Evolutionary conservation across 2,888 invertebrate species (phyloP), one percentile per base, ranked within the genome.

Genomic region (Salpingus planirostris): DNA sequence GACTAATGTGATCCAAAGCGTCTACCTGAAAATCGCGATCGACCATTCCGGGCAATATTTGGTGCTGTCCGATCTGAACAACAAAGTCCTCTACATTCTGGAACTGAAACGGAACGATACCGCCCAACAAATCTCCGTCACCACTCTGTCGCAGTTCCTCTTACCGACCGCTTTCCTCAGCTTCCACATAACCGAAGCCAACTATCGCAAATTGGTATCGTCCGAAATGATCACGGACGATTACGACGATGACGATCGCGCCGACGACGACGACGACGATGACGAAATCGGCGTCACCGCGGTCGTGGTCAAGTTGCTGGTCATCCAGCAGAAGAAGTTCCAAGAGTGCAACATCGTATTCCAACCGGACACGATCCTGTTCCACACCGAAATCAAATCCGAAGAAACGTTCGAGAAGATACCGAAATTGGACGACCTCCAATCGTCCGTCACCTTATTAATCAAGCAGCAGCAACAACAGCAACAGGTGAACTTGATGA

Each of bases 131-230:
- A 83, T 84, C 0, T 76, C 75, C 47, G 78, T 86, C 33, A 75
- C 73, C 42, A 80, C 76, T 37, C 74, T 93, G 33, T 80, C 91
- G 0, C 91, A 93, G 65, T 91, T 93, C 59, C 71, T 86, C 27
- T 64, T 95, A 27, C 87, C 88, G 1, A 85, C 85, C 47, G 86
- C 92, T 0, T 84, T 92, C 48, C 67, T 96, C 26, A 90, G 91
- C 54, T 88, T 91, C 60, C 86, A 87, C 34, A 85, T 95, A 43
- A 74, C 84, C 2, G 85, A 88, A 53, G 88, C 91, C 1, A 76
- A 77, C 8, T 61, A 65, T 13, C 60, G 67, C 2, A 69, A 65
- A 23, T 58, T 69, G 25, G 69, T 69, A 40, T 66, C 64, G 41
- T 64, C 64, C 23, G 52, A 45, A 27, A 49, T 51, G 12, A 55